Evolutionary conservation across 1,140 invertebrate genomes (phyloP), one percentile per base, ranked within the genome.

Genomic region (Probaryconus sp.): DNA sequence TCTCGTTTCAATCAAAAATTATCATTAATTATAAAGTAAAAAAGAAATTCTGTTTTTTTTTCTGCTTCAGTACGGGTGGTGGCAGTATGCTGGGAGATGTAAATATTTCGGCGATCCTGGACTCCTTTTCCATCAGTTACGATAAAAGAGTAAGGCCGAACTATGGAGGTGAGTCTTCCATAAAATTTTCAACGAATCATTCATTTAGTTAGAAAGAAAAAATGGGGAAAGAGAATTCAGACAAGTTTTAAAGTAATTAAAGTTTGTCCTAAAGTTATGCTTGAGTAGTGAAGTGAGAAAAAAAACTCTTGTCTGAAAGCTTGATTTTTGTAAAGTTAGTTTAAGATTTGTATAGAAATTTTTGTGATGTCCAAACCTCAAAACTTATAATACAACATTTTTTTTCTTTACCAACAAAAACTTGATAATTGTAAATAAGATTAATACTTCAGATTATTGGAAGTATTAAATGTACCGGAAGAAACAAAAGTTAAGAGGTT

Each of bases 81-180:
- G 93, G 93, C 75, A 94, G 93, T 81, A 94, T 94, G 92, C 89
- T 94, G 80, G 93, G 93, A 76, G 94, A 95, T 86, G 94, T 95
- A 81, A 97, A 97, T 89, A 96, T 97, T 89, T 96, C 95, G 65
- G 93, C 93, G 82, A 97, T 97, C 84, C 89, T 97, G 85, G 95
- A 97, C 90, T 95, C 94, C 75, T 94, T 97, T 88, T 96, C 94
- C 86, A 92, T 94, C 85, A 96, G 94, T 89, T 98, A 98, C 89
- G 97, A 98, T 91, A 98, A 98, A 92, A 92, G 97, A 93, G 94
- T 98, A 91, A 94, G 96, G 90, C 97, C 97, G 83, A 97, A 97
- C 89, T 98, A 98, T 89, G 96, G 96, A 93, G 96, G 96, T 96
- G 90, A 93, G 95, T 93, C 21, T 26, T 21, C 60, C 17, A 24